Conservation (phyloP, 2,797 vertebrate species). For the Heliangelus exortis region DNA sequence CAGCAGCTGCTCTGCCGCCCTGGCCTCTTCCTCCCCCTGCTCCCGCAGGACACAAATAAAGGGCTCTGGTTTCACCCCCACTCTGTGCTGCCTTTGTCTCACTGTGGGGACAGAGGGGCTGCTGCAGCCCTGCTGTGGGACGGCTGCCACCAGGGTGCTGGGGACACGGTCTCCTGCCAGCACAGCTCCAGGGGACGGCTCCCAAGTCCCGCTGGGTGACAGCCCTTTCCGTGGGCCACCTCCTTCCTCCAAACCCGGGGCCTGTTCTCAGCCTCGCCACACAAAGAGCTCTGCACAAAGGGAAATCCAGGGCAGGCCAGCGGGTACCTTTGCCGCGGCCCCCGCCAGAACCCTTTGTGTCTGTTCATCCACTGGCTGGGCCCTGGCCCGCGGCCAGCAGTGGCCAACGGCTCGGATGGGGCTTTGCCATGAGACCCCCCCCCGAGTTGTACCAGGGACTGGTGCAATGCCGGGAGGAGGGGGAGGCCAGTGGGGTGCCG, state of each 20-base stretch:
- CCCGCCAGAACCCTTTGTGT: background rate
- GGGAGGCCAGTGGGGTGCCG: too few species aligned
- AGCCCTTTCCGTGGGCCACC: background rate
- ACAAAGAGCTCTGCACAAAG: background rate
- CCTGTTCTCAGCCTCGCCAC: background rate
- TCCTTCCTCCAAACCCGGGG: background rate
- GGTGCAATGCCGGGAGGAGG: too few species aligned
- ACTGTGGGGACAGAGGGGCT: background rate
- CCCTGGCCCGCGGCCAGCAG: background rate
- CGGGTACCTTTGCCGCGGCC: background rate
- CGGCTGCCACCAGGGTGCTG: background rate
- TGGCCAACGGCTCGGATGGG: too few species aligned
- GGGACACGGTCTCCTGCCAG: constrained; percentile 24
- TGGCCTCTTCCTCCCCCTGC: background rate
- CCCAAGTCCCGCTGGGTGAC: background rate
- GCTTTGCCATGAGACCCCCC: too few species aligned
- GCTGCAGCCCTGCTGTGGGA: background rate
- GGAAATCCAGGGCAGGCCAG: background rate
- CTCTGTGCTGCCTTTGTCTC: constrained; percentile 37
- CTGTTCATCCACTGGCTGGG: background rate
- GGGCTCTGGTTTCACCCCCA: constrained; percentile 50
- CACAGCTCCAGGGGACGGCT: background rate
- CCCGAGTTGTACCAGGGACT: too few species aligned
- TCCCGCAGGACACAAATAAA: constrained; percentile 56
- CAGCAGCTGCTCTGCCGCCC: background rate